phyloP scores from a whole-genome alignment of 2,113 vertebrate species.

The Neofelis nebulosa region DNA sequence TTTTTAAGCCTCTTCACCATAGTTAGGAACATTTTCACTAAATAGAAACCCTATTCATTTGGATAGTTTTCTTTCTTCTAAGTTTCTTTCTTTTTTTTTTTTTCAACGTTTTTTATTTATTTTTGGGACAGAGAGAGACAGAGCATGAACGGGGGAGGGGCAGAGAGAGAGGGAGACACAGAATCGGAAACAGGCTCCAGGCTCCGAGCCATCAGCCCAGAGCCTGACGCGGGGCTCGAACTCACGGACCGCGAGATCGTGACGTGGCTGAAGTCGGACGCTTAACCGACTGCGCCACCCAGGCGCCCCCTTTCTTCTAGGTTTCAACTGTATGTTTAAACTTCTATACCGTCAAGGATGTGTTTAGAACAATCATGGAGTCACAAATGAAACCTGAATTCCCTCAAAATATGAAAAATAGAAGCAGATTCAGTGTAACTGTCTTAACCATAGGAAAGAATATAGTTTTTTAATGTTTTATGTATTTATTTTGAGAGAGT shows the following conservation, averaged over 20 bases:
- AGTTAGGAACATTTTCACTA: neutral
- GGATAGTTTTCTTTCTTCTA: neutral
- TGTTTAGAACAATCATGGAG: neutral
- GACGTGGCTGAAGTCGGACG: no score
- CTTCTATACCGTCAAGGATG: neutral
- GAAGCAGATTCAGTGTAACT: neutral
- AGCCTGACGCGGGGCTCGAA: no score
- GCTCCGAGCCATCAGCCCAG: no score
- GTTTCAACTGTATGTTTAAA: neutral
- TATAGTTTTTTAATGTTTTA: neutral
- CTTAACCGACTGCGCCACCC: no score
- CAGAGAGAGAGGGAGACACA: no score
- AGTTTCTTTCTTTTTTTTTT: no score
- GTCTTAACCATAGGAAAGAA: neutral
- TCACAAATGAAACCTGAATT: slow-evolving; percentile 20
- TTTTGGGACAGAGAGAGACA: no score
- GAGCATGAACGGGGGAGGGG: no score
- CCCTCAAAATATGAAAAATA: neutral
- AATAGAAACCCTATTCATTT: neutral
- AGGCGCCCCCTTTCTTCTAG: neutral
- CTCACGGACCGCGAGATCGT: no score
- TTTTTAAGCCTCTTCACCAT: neutral
- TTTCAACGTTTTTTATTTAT: no score
- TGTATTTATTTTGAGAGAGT: no score
- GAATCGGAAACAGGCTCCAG: no score